These are phyloP conservation scores for Ceyx margarethae DNA, from an alignment of 2,113 vertebrate genomes.

Conservation along the genomic window DNA sequence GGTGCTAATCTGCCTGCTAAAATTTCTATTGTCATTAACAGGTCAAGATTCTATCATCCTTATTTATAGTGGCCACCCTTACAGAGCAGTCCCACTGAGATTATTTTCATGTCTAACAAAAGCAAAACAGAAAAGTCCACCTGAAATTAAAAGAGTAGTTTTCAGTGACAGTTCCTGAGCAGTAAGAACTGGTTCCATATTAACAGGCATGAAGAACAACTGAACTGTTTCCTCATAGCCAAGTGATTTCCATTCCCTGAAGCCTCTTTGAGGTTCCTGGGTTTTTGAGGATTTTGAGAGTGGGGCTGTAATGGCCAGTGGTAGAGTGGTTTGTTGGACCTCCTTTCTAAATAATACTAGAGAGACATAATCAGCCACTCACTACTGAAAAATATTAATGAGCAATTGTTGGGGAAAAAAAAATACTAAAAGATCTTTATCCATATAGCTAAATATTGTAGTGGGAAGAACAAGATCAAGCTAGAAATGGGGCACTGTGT, in stretches of 20 bases:
- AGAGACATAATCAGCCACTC: neutral
- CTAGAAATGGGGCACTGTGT: neutral
- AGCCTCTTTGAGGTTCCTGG: neutral
- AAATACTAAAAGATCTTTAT: neutral
- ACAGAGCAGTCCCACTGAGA: neutral
- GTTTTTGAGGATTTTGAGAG: neutral
- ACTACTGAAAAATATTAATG: neutral
- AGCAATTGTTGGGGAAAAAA: neutral
- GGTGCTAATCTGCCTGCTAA: neutral
- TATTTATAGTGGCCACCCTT: neutral
- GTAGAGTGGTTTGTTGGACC: neutral
- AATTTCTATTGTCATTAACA: neutral
- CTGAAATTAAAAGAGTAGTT: neutral
- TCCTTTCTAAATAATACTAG: neutral
- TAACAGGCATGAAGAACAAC: neutral
- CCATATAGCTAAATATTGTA: neutral
- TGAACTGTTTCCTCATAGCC: neutral
- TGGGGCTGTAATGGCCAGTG: fast-evolving
- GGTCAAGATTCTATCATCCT: neutral
- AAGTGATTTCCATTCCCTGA: neutral
- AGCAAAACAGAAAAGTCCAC: neutral
- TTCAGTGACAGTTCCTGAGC: neutral
- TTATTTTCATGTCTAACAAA: neutral
- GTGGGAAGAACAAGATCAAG: neutral
- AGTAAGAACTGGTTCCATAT: neutral